Percentiles rank a stretch among this genome's conserved stretches.
These are phyloP conservation scores for Mya arenaria DNA, from an alignment of 1,140 invertebrate genomes.

Conservation along the genomic window DNA sequence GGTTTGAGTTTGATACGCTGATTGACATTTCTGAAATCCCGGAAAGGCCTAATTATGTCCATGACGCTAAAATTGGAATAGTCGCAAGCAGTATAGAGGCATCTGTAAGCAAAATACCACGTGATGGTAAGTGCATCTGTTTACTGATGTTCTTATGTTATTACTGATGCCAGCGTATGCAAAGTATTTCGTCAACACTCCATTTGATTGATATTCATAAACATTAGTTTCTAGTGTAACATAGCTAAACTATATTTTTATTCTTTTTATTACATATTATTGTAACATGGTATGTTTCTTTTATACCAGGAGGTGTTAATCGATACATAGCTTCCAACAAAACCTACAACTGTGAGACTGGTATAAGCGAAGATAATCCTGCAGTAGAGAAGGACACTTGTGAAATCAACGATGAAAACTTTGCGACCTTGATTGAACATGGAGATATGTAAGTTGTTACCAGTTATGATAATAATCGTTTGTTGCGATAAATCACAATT, in stretches of 20 bases:
- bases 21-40: background rate
- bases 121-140: background rate
- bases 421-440: conserved; percentile 11
- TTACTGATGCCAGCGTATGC: no score
- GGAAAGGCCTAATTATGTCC: conserved; percentile 10
- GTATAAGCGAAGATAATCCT: background rate
- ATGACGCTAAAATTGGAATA: conserved; percentile 9
- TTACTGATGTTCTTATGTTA: no score
- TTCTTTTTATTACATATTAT: no score
- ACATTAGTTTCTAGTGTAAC: no score
- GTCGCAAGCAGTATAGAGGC: background rate
- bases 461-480: no score
- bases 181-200: no score
- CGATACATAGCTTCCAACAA: background rate
- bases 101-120: background rate
- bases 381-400: background rate
- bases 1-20: background rate
- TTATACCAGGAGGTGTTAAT: background rate
- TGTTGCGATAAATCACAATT: no score
- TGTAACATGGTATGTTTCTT: no score
- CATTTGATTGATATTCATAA: no score
- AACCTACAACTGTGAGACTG: background rate
- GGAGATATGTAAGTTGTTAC: conserved; percentile 27
- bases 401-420: background rate
- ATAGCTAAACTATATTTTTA: no score